These are phyloP conservation scores for Tragulus kanchil DNA, from an alignment of 2,113 vertebrate genomes.

Conservation along the genomic window DNA sequence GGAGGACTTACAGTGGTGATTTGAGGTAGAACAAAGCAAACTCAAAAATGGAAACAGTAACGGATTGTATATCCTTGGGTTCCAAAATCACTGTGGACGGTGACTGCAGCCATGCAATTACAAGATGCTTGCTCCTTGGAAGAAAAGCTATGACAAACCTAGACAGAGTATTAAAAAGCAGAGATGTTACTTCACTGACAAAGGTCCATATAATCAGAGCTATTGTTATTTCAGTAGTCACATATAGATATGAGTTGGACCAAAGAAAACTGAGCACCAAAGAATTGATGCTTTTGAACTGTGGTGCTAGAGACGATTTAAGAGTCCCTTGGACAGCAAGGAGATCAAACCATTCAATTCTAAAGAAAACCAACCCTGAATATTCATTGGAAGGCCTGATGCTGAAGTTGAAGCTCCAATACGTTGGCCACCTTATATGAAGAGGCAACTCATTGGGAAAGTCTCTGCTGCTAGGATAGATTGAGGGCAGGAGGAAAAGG, in stretches of 20 bases:
- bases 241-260: neutral
- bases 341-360: neutral
- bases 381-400: neutral
- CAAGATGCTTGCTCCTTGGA: neutral
- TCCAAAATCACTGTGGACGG: neutral
- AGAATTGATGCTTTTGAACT: neutral
- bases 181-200: neutral
- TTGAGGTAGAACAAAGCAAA: conserved; percentile 49
- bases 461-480: neutral
- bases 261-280: neutral
- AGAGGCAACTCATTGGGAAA: neutral
- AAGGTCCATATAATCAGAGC: neutral
- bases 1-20: neutral
- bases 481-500: neutral
- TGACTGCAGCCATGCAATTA: neutral
- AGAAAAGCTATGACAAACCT: neutral
- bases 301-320: neutral
- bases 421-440: neutral
- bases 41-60: neutral
- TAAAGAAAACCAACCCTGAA: neutral
- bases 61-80: neutral
- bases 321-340: neutral
- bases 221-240: neutral
- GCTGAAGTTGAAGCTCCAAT: neutral
- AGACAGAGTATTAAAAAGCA: neutral